Percentiles rank a stretch among this genome's conserved stretches.
phyloP scores from a whole-genome alignment of 2,888 invertebrate genomes.

The Atrina japonica region DNA sequence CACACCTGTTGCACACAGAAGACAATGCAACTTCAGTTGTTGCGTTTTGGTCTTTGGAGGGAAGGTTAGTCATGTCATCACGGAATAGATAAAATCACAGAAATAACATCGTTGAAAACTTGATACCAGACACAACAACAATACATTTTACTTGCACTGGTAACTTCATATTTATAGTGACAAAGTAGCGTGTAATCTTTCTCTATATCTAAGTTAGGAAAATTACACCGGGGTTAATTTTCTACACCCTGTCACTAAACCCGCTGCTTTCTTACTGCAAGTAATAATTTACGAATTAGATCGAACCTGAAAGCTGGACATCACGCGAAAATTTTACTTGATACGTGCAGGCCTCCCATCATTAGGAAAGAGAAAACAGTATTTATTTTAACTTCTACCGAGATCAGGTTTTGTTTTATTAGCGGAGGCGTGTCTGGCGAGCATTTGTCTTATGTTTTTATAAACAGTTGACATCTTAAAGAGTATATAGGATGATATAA shows the following conservation, averaged over 20 bases:
- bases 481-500: conserved; percentile 26
- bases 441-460: conserved; percentile 37
- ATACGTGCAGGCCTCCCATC: conserved; percentile 28
- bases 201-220: conserved; percentile 38
- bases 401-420: conserved; percentile 37
- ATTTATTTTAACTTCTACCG: conserved; percentile 26
- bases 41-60: background rate
- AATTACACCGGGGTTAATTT: conserved; percentile 41
- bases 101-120: conserved; percentile 11
- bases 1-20: conserved; percentile 5
- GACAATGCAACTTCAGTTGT: background rate
- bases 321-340: conserved; percentile 40
- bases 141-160: conserved; percentile 37
- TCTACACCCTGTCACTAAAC: conserved; percentile 27
- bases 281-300: conserved; percentile 47
- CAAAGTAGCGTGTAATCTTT: conserved; percentile 40
- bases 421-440: conserved; percentile 31
- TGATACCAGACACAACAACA: conserved; percentile 36
- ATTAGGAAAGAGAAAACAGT: conserved; percentile 18
- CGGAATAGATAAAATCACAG: conserved; percentile 24
- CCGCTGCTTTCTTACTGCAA: conserved; percentile 26
- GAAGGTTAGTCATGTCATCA: conserved; percentile 40
- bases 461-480: conserved; percentile 32
- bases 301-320: conserved; percentile 35
- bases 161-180: conserved; percentile 38